phyloP scores from a whole-genome alignment of 2,113 vertebrate genomes.

The Andinoacara biseriatus region DNA sequence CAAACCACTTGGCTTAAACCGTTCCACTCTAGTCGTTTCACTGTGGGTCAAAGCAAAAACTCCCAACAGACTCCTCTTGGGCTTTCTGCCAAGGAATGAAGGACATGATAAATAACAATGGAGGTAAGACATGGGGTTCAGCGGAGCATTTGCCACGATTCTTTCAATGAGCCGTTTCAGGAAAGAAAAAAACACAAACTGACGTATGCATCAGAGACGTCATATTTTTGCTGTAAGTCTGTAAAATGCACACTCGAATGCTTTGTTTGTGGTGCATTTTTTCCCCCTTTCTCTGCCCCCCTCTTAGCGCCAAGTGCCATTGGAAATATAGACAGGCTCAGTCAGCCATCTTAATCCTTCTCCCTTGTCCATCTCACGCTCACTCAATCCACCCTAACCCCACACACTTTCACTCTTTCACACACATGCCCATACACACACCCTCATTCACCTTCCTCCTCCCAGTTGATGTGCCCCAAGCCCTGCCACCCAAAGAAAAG shows the following conservation, averaged over 20 bases:
- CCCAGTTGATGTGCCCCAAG: conserved; percentile 75
- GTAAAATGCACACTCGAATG: conserved; percentile 68
- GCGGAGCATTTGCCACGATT: conserved; percentile 22
- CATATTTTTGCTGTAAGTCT: conserved; percentile 46
- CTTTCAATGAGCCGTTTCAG: conserved; percentile 37
- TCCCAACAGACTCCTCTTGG: conserved; percentile 59
- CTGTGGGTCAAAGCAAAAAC: conserved; percentile 70
- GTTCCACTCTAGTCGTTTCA: conserved; percentile 55
- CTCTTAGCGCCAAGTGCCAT: conserved; percentile 78
- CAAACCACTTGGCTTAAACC: conserved; percentile 67
- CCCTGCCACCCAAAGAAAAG: conserved; percentile 84
- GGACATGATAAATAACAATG: conserved; percentile 68
- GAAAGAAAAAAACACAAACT: background rate
- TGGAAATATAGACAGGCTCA: conserved; percentile 80
- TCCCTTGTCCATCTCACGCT: conserved; percentile 74
- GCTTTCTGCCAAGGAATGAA: conserved; percentile 64
- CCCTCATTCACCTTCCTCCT: conserved; percentile 77
- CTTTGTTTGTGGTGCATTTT: conserved; percentile 70
- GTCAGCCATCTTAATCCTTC: conserved; percentile 89
- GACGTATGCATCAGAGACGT: background rate
- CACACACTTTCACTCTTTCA: conserved; percentile 74
- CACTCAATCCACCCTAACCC: conserved; percentile 82
- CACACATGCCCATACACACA: conserved; percentile 72
- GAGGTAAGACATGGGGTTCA: conserved; percentile 41
- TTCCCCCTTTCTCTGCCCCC: conserved; percentile 42